phyloP scores from a whole-genome alignment of 2,888 invertebrate genomes.

The Toxonevra muliebris region DNA sequence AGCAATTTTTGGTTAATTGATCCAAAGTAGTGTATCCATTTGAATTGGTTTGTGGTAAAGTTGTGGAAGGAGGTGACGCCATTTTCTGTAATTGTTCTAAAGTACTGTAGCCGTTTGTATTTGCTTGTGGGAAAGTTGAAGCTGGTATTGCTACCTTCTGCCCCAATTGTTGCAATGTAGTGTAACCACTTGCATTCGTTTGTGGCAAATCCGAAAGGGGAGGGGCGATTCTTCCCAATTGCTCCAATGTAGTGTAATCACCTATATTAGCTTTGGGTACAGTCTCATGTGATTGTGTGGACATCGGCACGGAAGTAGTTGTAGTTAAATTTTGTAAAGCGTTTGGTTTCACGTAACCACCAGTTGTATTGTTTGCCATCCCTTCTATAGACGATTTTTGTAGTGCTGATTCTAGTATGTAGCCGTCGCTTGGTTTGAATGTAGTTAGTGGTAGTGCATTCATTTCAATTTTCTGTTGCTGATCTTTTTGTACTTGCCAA shows the following conservation, averaged over 20 bases:
- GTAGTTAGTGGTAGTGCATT: slow-evolving; percentile 38
- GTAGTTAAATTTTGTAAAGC: slow-evolving; percentile 20
- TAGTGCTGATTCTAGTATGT: slow-evolving; percentile 24
- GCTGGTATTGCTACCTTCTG: slow-evolving; percentile 15
- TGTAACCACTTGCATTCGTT: slow-evolving; percentile 32
- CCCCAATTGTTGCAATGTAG: slow-evolving; percentile 34
- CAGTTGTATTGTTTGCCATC: neutral
- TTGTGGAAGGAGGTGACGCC: slow-evolving; percentile 15
- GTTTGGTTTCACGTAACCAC: slow-evolving; percentile 30
- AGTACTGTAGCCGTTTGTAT: slow-evolving; percentile 45
- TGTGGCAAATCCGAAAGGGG: neutral
- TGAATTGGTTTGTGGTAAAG: neutral
- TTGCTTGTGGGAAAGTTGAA: neutral
- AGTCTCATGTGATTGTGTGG: neutral
- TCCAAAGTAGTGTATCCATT: slow-evolving; percentile 37
- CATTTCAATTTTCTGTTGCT: neutral
- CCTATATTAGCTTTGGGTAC: slow-evolving; percentile 6
- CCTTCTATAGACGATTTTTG: slow-evolving; percentile 4
- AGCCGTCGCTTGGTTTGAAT: slow-evolving; percentile 45
- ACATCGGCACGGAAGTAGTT: neutral
- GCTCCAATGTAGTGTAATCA: slow-evolving; percentile 37
- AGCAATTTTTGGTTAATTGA: too few species aligned
- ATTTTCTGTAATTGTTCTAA: slow-evolving; percentile 48
- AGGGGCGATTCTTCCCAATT: slow-evolving; percentile 22
- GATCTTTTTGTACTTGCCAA: slow-evolving; percentile 3